A percentile compares a stretch with the other conserved stretches of the same genome.
These are phyloP conservation scores for Epinotia nisella DNA, from an alignment of 2,888 invertebrate species.

Conservation along the genomic window DNA sequence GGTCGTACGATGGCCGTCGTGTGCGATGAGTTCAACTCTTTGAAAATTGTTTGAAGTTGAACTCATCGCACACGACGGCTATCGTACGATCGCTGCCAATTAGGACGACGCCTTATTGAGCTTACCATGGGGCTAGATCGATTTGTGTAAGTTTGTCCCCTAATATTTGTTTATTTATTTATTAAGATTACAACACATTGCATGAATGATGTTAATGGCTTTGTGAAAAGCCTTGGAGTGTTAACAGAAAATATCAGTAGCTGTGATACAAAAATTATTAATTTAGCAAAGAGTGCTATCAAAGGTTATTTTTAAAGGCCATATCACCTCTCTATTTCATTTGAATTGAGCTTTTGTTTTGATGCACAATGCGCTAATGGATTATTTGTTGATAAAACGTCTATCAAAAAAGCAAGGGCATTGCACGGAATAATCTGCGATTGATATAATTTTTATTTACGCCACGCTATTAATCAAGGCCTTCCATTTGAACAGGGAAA, in stretches of 20 bases:
- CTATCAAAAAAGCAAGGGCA: constrained; percentile 30
- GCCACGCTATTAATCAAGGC: constrained; percentile 22
- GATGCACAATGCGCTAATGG: constrained; percentile 11
- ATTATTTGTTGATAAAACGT: constrained; percentile 18
- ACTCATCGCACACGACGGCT: too few relatives aligned
- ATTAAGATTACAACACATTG: background rate
- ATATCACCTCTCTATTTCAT: background rate
- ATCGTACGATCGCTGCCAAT: too few relatives aligned
- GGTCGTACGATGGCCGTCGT: too few relatives aligned
- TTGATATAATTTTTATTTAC: constrained; percentile 36
- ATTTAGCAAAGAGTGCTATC: background rate
- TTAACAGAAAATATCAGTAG: background rate
- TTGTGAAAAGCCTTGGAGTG: too few relatives aligned
- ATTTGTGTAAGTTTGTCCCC: too few relatives aligned
- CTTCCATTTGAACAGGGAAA: background rate
- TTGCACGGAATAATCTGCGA: constrained; percentile 20
- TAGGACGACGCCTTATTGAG: too few relatives aligned
- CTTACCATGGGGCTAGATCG: too few relatives aligned
- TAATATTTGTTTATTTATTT: too few relatives aligned
- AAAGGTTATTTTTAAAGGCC: constrained; percentile 17
- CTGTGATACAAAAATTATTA: background rate
- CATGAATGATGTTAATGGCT: too few relatives aligned
- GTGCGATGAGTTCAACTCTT: too few relatives aligned
- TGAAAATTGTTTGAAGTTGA: too few relatives aligned
- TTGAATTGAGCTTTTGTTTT: constrained; percentile 23